Conservation (phyloP, 2,797 vertebrate genomes). For the Sparidentex hasta region DNA sequence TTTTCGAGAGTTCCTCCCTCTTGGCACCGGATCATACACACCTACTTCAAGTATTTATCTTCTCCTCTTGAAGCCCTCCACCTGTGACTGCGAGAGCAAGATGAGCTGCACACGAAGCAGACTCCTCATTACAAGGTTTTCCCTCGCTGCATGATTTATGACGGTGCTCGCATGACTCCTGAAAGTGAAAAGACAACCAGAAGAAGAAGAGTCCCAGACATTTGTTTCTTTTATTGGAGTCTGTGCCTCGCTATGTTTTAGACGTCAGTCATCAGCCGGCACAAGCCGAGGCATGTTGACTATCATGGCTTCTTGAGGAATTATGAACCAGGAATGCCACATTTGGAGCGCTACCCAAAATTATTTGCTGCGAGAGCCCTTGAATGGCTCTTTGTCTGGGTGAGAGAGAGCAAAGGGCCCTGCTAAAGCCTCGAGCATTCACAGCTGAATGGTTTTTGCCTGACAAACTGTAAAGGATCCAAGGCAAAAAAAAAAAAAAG, state of each 20-base stretch:
- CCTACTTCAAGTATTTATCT: conserved; percentile 69
- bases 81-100: conserved; percentile 57
- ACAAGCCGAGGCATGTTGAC: conserved; percentile 81
- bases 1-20: conserved; percentile 60
- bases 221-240: conserved; percentile 65
- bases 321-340: conserved; percentile 82
- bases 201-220: conserved; percentile 20
- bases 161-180: conserved; percentile 19
- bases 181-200: conserved; percentile 28
- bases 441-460: conserved; percentile 66
- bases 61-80: conserved; percentile 65
- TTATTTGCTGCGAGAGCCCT: conserved; percentile 76
- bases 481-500: conserved; percentile 17
- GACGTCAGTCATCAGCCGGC: conserved; percentile 78
- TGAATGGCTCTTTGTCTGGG: conserved; percentile 82
- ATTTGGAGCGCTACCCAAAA: conserved; percentile 78
- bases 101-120: conserved; percentile 43
- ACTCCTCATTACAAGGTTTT: conserved; percentile 65
- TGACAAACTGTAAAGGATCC: conserved; percentile 72
- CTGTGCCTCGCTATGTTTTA: conserved; percentile 60
- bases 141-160: conserved; percentile 60
- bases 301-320: conserved; percentile 75
- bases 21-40: conserved; percentile 70
- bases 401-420: conserved; percentile 58
- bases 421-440: conserved; percentile 65